phyloP scores from a whole-genome alignment of 1,140 invertebrate genomes.

The Cylas formicarius region DNA sequence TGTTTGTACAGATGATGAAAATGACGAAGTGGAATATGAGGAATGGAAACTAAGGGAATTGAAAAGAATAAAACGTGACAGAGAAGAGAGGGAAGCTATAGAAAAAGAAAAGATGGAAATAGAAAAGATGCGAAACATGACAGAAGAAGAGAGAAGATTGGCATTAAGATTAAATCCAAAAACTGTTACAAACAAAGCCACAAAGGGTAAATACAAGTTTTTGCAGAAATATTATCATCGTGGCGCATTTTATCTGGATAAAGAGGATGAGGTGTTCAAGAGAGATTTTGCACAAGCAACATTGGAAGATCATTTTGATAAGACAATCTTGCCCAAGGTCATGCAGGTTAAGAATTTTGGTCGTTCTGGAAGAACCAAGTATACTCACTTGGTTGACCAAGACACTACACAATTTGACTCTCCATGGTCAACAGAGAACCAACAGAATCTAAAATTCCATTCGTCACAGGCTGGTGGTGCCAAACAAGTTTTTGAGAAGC shows the following conservation, averaged over 20 bases:
- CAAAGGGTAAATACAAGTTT: constrained; percentile 99
- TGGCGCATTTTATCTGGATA: constrained; percentile 95
- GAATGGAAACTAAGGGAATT: constrained; percentile 96
- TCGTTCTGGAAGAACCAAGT: constrained; percentile 95
- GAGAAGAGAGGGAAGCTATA: constrained; percentile 84
- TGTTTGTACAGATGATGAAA: constrained; percentile 95
- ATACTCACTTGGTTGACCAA: constrained; percentile 98
- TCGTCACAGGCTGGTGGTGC: constrained; percentile 89
- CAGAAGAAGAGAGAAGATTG: constrained; percentile 89
- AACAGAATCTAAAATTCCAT: constrained; percentile 85
- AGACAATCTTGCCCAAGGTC: constrained; percentile 96
- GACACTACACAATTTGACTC: constrained; percentile 98
- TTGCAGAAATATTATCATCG: constrained; percentile 99
- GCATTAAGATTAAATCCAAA: constrained; percentile 92
- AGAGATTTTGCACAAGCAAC: constrained; percentile 96
- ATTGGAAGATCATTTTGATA: constrained; percentile 98
- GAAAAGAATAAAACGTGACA: constrained; percentile 90
- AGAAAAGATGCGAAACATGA: constrained; percentile 87
- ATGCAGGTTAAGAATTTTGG: constrained; percentile 99
- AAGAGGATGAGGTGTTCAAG: constrained; percentile 86
- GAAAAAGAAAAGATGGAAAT: constrained; percentile 87
- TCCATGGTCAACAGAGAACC: constrained; percentile 88
- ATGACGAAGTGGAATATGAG: constrained; percentile 96
- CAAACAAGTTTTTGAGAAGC: constrained; percentile 88
- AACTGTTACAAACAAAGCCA: constrained; percentile 85